Evolutionary conservation across 2,113 vertebrate species (phyloP), one percentile per base, ranked within the genome.

Genomic region (Sorex fumeus): DNA sequence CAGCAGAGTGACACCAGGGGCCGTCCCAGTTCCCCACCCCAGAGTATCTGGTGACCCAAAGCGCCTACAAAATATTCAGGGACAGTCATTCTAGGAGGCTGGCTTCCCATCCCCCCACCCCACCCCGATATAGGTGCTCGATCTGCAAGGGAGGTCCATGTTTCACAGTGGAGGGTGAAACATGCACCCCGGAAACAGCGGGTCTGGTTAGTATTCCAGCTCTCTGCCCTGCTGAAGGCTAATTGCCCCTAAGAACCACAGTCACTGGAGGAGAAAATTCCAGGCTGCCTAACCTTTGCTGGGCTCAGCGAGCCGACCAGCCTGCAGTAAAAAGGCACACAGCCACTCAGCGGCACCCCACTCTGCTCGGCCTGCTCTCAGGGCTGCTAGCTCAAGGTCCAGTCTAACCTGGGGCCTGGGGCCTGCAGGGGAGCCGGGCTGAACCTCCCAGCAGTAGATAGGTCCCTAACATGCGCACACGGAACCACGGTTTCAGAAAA

Each of bases 191-290:
- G 11, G n/a, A n/a, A 77, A 3, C 85, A 9, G 12, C 86, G 80
- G 5, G 3, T 76, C 95, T 94, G 19, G 95, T 97, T 96, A 97
- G 95, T 86, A 97, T 96, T 96, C 97, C 18, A 85, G 94, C 95
- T 97, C 92, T 94, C 77, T 21, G 4, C 71, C 19, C 95, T 45
- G 45, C 89, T 79, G 88, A 67, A 0, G 8, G 91, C 96, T 97
- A 97, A 98, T 97, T 98, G 97, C 94, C 95, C 97, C 97, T 96
- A 97, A 98, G 97, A 93, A 94, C 85, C 86, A 93, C 96, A 95
- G 95, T 96, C 96, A 96, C 64, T 93, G 97, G 94, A 97, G 97
- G 93, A 94, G 95, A 96, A 97, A 97, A 98, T 96, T 93, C 95
- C 94, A 94, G 97, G 88, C 40, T 2, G 70, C 89, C 95, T 96